Conservation (phyloP, 1,140 invertebrate genomes). For the Temnothorax curvispinosus region DNA sequence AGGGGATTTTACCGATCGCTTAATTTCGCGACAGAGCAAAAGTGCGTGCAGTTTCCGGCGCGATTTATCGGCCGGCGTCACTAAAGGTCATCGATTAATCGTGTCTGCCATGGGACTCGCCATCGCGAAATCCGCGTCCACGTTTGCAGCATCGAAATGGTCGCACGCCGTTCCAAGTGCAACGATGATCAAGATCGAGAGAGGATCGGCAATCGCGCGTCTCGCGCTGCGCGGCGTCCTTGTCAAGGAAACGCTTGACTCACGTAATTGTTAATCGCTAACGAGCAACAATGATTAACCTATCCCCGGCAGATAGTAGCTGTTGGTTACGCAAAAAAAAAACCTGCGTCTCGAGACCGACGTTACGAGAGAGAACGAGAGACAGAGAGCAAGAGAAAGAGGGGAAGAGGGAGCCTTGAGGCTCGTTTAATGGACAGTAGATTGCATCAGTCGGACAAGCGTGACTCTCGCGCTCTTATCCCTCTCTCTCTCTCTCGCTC, state of each 20-base stretch:
- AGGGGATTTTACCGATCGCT: constrained; percentile 11
- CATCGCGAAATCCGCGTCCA: constrained; percentile 2
- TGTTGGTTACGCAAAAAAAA: constrained; percentile 74
- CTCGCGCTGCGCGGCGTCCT: constrained; percentile 71
- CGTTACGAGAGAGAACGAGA: constrained; percentile 44
- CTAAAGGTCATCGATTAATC: constrained; percentile 79
- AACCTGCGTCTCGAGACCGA: constrained; percentile 52
- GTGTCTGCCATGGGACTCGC: constrained; percentile 30
- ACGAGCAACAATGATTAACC: constrained; percentile 84
- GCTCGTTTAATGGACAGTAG: constrained; percentile 82
- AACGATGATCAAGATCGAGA: constrained; percentile 39
- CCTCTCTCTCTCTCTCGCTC: constrained; percentile 52
- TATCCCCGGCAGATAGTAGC: constrained; percentile 76
- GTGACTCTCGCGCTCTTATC: constrained; percentile 71
- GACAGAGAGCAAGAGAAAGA: neutral
- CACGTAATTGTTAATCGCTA: constrained; percentile 83
- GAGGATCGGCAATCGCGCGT: constrained; percentile 33
- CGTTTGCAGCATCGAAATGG: constrained; percentile 10
- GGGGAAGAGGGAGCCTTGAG: constrained; percentile 76
- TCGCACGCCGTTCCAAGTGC: constrained; percentile 2
- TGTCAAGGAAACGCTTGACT: constrained; percentile 80
- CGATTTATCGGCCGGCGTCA: constrained; percentile 68
- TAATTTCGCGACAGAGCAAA: constrained; percentile 35
- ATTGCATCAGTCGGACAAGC: constrained; percentile 79
- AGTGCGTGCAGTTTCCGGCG: constrained; percentile 55